phyloP scores from a whole-genome alignment of 1,140 invertebrate genomes.

The Caenorhabditis remanei region DNA sequence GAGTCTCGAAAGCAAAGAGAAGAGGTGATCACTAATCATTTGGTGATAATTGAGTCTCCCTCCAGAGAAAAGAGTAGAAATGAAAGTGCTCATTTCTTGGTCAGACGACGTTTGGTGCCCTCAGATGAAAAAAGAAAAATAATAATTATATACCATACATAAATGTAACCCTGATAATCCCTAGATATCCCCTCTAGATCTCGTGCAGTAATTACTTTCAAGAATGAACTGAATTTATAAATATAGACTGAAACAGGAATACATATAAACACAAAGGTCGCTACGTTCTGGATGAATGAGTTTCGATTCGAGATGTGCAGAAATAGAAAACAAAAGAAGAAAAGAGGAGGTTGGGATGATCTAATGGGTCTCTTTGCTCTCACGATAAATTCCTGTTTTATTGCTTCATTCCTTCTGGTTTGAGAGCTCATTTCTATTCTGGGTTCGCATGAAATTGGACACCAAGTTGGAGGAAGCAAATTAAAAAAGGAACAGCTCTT shows the following conservation, averaged over 20 bases:
- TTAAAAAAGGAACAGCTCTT: neutral
- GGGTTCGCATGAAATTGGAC: neutral
- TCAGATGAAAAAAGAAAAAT: neutral
- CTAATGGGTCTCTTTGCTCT: slow-evolving; percentile 20
- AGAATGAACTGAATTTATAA: neutral
- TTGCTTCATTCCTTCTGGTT: neutral
- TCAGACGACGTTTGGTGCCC: neutral
- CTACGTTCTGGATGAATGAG: slow-evolving; percentile 10
- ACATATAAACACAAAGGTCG: slow-evolving; percentile 35
- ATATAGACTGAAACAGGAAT: neutral
- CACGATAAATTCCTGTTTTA: neutral
- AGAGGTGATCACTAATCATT: slow-evolving; percentile 6
- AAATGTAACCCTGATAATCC: slow-evolving; percentile 19
- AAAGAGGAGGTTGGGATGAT: neutral
- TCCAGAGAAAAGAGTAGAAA: neutral
- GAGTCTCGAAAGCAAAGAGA: neutral
- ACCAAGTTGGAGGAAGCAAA: neutral
- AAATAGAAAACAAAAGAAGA: neutral
- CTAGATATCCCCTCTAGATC: neutral
- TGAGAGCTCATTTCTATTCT: slow-evolving; percentile 36
- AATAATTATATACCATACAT: slow-evolving; percentile 20
- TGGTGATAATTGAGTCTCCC: neutral
- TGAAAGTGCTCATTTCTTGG: neutral
- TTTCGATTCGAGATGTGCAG: slow-evolving; percentile 23
- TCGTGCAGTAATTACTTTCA: neutral